Percentiles rank a stretch among this genome's conserved stretches.
Evolutionary conservation across 2,797 vertebrate genomes (phyloP).

Genomic region (Sebastes trivittatus): DNA sequence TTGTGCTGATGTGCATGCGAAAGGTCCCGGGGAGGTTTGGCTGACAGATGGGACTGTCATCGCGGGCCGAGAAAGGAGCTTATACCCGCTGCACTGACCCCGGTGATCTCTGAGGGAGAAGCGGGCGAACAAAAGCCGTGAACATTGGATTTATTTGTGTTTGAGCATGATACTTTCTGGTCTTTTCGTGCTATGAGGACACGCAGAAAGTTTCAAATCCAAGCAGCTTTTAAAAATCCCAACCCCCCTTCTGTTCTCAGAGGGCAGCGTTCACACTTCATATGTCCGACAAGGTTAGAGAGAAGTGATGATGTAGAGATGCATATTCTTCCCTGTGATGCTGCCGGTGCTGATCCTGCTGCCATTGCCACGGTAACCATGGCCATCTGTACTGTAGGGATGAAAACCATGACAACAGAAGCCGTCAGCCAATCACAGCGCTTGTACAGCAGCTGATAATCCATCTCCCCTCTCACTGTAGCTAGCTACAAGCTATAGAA

Average conservation of each 20-base stretch:
- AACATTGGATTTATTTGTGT: conserved; percentile 18
- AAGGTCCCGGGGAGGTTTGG: conserved; percentile 50
- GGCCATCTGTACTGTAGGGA: conserved; percentile 81
- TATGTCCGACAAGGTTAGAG: conserved; percentile 10
- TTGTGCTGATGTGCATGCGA: conserved; percentile 45
- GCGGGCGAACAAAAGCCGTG: conserved; percentile 18
- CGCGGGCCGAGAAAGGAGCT: conserved; percentile 57
- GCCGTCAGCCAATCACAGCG: conserved; percentile 63
- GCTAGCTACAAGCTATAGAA: conserved; percentile 44
- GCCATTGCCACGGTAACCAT: conserved; percentile 74
- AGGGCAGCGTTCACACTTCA: not conserved
- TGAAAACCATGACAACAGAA: conserved; percentile 70
- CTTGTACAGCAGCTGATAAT: conserved; percentile 58
- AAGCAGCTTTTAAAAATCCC: not conserved
- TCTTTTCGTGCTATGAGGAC: not conserved
- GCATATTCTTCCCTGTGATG: conserved; percentile 38
- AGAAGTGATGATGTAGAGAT: conserved; percentile 7
- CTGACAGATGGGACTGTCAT: conserved; percentile 73
- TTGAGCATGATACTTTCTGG: not conserved
- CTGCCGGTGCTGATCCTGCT: conserved; percentile 71
- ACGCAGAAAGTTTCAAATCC: not conserved
- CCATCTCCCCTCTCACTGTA: conserved; percentile 23
- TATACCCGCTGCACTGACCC: conserved; percentile 54
- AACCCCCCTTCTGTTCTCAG: not conserved
- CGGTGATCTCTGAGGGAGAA: conserved; percentile 45